These are phyloP conservation scores for Drosophila neocordata DNA, from an alignment of 1,140 invertebrate species.

Conservation along the genomic window DNA sequence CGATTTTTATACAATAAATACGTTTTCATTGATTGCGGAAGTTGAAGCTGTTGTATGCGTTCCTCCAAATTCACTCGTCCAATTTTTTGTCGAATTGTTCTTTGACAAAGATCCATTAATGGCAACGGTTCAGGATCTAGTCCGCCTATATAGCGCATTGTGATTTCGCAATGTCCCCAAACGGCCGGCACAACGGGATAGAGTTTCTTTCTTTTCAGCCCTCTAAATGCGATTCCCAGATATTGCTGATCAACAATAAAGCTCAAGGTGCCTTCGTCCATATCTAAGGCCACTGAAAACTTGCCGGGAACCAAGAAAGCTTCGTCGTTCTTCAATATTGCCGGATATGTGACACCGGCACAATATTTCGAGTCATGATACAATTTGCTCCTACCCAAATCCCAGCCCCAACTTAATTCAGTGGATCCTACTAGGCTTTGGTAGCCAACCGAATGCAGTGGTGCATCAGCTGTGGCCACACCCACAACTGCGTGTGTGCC, in stretches of 20 bases:
- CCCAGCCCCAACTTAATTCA: conserved; percentile 99
- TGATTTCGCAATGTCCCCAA: conserved; percentile 99
- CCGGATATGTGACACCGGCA: conserved; percentile 95
- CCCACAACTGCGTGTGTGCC: conserved; percentile 99
- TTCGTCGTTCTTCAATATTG: conserved; percentile 96
- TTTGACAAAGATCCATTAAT: conserved; percentile 97
- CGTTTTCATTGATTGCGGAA: conserved; percentile 96
- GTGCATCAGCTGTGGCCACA: conserved; percentile 95
- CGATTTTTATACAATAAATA: conserved; percentile 95
- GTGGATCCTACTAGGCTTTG: conserved; percentile 93
- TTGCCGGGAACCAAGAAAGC: conserved; percentile 98
- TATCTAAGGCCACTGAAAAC: conserved; percentile 98
- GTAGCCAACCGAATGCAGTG: conserved; percentile 93
- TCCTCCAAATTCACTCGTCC: conserved; percentile 94
- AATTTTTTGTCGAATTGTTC: conserved; percentile 96
- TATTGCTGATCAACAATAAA: conserved; percentile 99
- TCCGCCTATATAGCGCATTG: conserved; percentile 99
- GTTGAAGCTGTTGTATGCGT: conserved; percentile 92
- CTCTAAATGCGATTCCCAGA: conserved; percentile 97
- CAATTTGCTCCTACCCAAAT: conserved; percentile 97
- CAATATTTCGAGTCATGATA: conserved; percentile 95
- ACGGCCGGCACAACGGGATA: conserved; percentile 99
- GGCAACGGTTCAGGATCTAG: conserved; percentile 98
- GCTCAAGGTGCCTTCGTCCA: conserved; percentile 99
- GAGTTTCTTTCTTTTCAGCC: conserved; percentile 97